These are phyloP conservation scores for Pimephales promelas DNA, from an alignment of 2,113 vertebrate species.

Conservation along the genomic window DNA sequence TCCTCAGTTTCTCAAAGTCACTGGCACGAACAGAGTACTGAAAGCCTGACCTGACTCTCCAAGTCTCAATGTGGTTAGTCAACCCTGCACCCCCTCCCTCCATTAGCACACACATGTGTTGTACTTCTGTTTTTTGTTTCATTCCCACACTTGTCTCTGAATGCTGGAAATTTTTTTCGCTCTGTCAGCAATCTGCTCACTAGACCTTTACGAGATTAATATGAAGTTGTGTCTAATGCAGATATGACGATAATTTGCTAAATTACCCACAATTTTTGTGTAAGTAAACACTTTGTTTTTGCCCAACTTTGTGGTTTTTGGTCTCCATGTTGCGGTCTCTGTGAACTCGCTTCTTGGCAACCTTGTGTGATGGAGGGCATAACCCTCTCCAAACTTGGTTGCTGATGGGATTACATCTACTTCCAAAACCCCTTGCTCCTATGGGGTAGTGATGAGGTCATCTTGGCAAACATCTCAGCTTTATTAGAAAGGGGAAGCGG, in stretches of 20 bases:
- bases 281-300: constrained; percentile 24
- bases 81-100: constrained; percentile 43
- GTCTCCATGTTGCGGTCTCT: constrained; percentile 35
- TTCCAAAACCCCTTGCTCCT: constrained; percentile 20
- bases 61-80: constrained; percentile 54
- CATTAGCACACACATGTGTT: constrained; percentile 54
- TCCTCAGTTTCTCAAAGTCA: constrained; percentile 50
- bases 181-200: constrained; percentile 33
- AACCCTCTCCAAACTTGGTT: constrained; percentile 37
- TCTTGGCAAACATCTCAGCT: constrained; percentile 43
- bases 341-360: constrained; percentile 50
- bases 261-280: constrained; percentile 22
- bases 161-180: background rate
- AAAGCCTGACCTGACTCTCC: constrained; percentile 57
- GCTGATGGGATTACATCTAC: constrained; percentile 13
- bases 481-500: background rate
- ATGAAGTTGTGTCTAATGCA: constrained; percentile 19
- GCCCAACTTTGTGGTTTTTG: constrained; percentile 38
- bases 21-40: constrained; percentile 49
- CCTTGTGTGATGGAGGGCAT: constrained; percentile 35
- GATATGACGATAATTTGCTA: constrained; percentile 41
- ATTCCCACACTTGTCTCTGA: constrained; percentile 22
- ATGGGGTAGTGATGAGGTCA: constrained; percentile 41
- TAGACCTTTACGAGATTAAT: background rate
- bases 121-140: constrained; percentile 52